Conservation (phyloP, 2,888 invertebrate genomes). For the Prosopocoilus inquinatus region DNA sequence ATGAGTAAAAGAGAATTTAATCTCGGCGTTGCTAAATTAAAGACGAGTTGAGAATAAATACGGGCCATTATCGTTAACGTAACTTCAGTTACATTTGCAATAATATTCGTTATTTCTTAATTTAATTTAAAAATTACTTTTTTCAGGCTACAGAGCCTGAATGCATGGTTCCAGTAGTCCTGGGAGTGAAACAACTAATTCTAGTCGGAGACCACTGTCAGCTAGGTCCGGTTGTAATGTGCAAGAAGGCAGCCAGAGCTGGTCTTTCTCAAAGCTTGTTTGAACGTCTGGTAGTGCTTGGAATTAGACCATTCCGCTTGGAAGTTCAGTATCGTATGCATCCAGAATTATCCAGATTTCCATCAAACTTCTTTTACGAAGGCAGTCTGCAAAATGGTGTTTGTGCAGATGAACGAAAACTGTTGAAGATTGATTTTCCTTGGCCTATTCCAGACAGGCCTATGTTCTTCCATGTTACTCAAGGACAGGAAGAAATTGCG, state of each 20-base stretch:
- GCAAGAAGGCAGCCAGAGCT: slow-evolving; percentile 96
- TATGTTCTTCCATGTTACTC: slow-evolving; percentile 98
- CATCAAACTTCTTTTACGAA: slow-evolving; percentile 99
- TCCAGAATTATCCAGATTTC: slow-evolving; percentile 94
- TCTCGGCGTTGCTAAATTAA: no score
- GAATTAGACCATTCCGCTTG: slow-evolving; percentile 93
- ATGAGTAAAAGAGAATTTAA: no score
- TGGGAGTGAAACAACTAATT: slow-evolving; percentile 95
- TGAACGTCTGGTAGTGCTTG: slow-evolving; percentile 94
- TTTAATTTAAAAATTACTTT: not conserved
- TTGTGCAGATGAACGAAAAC: slow-evolving; percentile 89
- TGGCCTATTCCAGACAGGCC: slow-evolving; percentile 97
- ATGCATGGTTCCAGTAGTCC: slow-evolving; percentile 98
- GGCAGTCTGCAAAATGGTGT: slow-evolving; percentile 99
- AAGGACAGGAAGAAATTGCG: slow-evolving; percentile 98
- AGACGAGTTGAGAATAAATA: no score
- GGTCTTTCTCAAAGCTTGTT: slow-evolving; percentile 97
- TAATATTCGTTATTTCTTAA: not conserved
- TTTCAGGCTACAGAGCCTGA: slow-evolving; percentile 86
- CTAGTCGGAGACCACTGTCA: slow-evolving; percentile 99
- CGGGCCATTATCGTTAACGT: no score
- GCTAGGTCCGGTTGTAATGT: slow-evolving; percentile 98
- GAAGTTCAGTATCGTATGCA: slow-evolving; percentile 99
- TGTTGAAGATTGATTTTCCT: slow-evolving; percentile 91
- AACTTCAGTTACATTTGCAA: not conserved